A percentile compares a stretch with the other conserved stretches of the same genome.
Evolutionary conservation across 2,888 invertebrate species (phyloP).

Genomic region (Cremastobaeus sp.): DNA sequence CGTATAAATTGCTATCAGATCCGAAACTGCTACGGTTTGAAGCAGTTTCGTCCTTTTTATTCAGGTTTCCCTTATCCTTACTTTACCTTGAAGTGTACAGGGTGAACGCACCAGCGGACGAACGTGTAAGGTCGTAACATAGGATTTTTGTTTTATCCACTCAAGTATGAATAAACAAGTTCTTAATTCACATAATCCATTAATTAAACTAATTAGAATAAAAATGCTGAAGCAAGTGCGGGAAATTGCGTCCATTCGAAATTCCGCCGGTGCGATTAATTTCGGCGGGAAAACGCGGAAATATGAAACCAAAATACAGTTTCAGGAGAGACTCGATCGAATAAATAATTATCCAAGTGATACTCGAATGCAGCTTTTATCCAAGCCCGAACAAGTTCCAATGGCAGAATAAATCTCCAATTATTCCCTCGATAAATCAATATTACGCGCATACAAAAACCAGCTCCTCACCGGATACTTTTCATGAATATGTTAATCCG

Average conservation of each 20-base stretch:
- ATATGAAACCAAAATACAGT: background rate
- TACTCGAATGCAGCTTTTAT: slow-evolving; percentile 4
- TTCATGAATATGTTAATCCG: slow-evolving; percentile 48
- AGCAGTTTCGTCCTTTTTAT: slow-evolving; percentile 32
- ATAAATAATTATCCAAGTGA: slow-evolving; percentile 11
- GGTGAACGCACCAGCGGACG: slow-evolving; percentile 49
- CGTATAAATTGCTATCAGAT: slow-evolving; percentile 10
- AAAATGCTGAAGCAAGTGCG: too few relatives aligned
- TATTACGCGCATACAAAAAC: slow-evolving; percentile 27
- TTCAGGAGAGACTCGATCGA: background rate
- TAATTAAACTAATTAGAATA: slow-evolving; percentile 45
- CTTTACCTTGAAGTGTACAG: slow-evolving; percentile 44
- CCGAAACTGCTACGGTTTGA: slow-evolving; percentile 2
- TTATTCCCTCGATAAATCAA: slow-evolving; percentile 38
- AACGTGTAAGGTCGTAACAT: slow-evolving; percentile 46
- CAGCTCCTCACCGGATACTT: slow-evolving; percentile 21
- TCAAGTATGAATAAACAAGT: slow-evolving; percentile 39
- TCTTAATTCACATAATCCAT: too few relatives aligned
- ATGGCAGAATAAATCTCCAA: slow-evolving; percentile 39
- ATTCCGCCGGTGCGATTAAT: too few relatives aligned
- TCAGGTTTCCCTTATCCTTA: slow-evolving; percentile 40
- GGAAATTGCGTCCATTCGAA: slow-evolving; percentile 9
- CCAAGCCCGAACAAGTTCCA: slow-evolving; percentile 14
- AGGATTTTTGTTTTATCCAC: slow-evolving; percentile 37
- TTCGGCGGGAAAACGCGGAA: too few relatives aligned